Conservation (phyloP, 1,140 invertebrate species). For the Eumeta japonica region DNA sequence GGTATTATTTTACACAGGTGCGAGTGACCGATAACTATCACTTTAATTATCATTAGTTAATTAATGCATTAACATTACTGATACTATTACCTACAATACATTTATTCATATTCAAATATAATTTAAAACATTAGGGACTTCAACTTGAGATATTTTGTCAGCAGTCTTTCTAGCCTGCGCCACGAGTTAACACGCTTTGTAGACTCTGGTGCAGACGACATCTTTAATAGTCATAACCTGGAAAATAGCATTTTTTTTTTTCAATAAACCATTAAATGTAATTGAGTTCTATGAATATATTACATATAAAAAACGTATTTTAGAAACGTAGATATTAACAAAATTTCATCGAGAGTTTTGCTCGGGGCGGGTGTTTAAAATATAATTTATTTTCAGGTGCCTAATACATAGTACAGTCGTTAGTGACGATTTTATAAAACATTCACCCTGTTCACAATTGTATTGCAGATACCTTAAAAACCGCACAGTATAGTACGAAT, state of each 20-base stretch:
- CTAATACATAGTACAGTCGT: too few relatives aligned
- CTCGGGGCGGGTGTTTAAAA: too few relatives aligned
- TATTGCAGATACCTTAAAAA: too few relatives aligned
- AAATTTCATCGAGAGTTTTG: background rate
- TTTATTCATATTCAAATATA: background rate
- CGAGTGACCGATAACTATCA: too few relatives aligned
- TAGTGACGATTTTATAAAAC: too few relatives aligned
- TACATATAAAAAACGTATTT: background rate
- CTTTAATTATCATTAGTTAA: too few relatives aligned
- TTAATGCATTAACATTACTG: too few relatives aligned
- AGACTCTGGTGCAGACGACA: conserved; percentile 70
- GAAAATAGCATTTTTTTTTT: conserved; percentile 10
- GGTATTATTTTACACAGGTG: too few relatives aligned
- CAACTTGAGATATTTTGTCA: background rate
- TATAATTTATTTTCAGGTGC: too few relatives aligned
- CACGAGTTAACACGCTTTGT: conserved; percentile 63
- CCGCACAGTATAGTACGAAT: too few relatives aligned
- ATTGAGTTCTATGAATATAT: conserved; percentile 1
- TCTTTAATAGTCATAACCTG: conserved; percentile 71
- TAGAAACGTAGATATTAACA: background rate
- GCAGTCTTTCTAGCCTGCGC: too few relatives aligned
- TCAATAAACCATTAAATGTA: background rate
- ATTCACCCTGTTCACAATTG: too few relatives aligned
- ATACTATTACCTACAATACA: background rate
- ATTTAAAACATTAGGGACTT: background rate